Percentiles rank a stretch among this genome's conserved stretches.
These are phyloP conservation scores for Pygoscelis antarcticus DNA, from an alignment of 2,113 vertebrate species.

Conservation along the genomic window DNA sequence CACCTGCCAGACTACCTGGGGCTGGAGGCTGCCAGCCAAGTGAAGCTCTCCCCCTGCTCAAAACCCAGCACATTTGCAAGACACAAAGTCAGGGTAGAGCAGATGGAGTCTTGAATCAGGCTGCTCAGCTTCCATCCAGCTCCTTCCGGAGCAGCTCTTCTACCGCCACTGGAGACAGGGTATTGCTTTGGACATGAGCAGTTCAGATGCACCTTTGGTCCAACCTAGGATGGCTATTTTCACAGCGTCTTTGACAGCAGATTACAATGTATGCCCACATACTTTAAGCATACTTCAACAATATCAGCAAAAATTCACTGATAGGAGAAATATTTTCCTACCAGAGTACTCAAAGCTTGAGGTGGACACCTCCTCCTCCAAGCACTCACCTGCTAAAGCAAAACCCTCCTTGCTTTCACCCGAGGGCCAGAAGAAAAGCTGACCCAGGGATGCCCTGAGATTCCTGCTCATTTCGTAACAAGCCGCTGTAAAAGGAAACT, in stretches of 20 bases:
- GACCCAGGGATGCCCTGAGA: not conserved
- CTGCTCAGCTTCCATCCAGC: not conserved
- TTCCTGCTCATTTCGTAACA: not conserved
- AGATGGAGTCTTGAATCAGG: not conserved
- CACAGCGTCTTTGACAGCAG: not conserved
- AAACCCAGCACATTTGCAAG: not conserved
- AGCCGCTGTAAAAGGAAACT: not conserved
- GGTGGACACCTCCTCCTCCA: not conserved
- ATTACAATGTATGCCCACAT: not conserved
- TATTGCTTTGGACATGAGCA: not conserved
- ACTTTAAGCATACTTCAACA: not conserved
- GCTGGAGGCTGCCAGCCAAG: not conserved
- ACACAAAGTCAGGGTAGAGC: not conserved
- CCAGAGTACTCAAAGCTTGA: not conserved
- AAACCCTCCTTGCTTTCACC: not conserved
- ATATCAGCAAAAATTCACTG: not conserved
- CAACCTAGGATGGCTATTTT: not conserved
- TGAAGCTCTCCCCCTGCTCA: not conserved
- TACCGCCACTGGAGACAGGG: not conserved
- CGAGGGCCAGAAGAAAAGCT: not conserved
- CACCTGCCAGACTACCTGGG: not conserved
- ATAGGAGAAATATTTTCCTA: constrained; percentile 16
- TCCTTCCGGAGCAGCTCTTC: not conserved
- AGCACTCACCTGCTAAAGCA: fast-evolving
- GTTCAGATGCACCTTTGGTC: not conserved